These are phyloP conservation scores for Glyptemys insculpta DNA, from an alignment of 2,797 vertebrate species.

Conservation along the genomic window DNA sequence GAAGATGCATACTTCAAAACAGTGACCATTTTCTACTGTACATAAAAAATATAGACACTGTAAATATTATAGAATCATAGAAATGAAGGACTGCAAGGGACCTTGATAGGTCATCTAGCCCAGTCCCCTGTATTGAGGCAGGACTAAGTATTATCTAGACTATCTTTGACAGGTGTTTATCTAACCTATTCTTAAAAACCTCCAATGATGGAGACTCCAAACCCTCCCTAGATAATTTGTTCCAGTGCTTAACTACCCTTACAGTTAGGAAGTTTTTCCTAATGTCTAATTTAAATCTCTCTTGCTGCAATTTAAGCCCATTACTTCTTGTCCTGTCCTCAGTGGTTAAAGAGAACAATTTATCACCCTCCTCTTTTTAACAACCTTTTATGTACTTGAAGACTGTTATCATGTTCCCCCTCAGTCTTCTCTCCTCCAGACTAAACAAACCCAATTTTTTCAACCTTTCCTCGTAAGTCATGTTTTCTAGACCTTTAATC, in stretches of 20 bases:
- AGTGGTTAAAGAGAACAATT: not conserved
- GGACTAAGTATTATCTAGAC: not conserved
- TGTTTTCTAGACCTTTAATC: not conserved
- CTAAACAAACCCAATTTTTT: not conserved
- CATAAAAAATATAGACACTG: not conserved
- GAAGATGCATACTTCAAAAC: not conserved
- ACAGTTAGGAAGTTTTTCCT: not conserved
- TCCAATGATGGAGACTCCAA: not conserved
- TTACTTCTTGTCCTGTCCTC: not conserved
- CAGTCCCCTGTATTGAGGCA: not conserved
- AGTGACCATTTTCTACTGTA: not conserved
- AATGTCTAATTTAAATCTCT: not conserved
- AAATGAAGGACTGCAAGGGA: not conserved
- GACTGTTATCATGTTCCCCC: not conserved
- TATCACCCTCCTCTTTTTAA: not conserved
- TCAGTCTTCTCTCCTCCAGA: not conserved
- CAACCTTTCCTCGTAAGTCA: not conserved
- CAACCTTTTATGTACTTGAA: not conserved
- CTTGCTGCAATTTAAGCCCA: not conserved
- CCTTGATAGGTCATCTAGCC: not conserved
- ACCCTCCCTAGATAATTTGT: not conserved
- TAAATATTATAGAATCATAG: not conserved
- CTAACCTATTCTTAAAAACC: not conserved
- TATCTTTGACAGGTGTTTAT: not conserved
- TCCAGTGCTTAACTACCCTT: not conserved